Evolutionary conservation across 2,888 invertebrate species (phyloP), one percentile per base, ranked within the genome.

Genomic region (Carcina quercana): DNA sequence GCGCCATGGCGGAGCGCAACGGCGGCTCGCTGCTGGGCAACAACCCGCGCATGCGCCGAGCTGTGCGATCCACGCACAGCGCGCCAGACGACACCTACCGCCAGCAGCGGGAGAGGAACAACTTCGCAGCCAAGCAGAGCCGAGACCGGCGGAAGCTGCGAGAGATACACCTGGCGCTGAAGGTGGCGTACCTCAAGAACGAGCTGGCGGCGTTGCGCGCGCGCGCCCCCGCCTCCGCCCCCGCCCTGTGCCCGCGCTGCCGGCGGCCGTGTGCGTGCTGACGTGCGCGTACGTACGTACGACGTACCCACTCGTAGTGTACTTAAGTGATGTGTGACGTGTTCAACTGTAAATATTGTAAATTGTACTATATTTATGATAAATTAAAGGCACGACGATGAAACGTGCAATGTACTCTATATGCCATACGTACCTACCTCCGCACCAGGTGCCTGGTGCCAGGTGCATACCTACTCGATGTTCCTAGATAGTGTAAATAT

Each of bases 91-190:
- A 92, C 2, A 89, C 92, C 0, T 98, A 98, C 62, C 91, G 92
- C 82, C 96, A 94, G 51, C 88, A 96, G 34, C 80, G 97, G 6
- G 88, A 93, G 43, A 94, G 95, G 60, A 98, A 98, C 68, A 98
- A 98, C 65, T 94, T 92, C 42, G 97, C 98, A 0, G 98, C 98
- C 0, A 98, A 98, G 70, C 87, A 96, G 47, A 97, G 96, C 0
- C 86, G 98, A 2, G 97, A 98, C 56, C 90, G 95, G 0, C 85
- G 98, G 36, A 86, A 96, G 48, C 89, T 93, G 25, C 94, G 97
- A 52, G 97, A 98, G 65, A 96, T 97, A 47, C 96, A 96, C 55
- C 90, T 97, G 20, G 94, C 96, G 0, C 89, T 97, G 22, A 86
- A 96, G 34, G 95, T 95, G 0, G 92, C 93, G 0, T 93, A 91